These are phyloP conservation scores for Syrmaticus mikado DNA, from an alignment of 2,113 vertebrate species.

Conservation along the genomic window DNA sequence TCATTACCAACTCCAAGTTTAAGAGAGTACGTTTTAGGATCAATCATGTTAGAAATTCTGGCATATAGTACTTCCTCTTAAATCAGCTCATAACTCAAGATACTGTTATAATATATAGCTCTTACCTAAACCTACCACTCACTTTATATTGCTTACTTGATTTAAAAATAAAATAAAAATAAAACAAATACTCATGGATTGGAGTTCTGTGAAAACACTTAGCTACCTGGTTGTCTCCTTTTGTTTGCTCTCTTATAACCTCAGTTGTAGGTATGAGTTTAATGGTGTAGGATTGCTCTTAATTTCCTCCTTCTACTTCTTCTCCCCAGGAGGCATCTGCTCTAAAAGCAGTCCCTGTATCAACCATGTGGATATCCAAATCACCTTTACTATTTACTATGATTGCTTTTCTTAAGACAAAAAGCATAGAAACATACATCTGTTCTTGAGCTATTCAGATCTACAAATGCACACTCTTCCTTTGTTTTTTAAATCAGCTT, in stretches of 20 bases:
- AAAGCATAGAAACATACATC: conserved; percentile 69
- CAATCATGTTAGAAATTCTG: not conserved
- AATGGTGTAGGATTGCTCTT: conserved; percentile 73
- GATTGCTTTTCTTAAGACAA: conserved; percentile 72
- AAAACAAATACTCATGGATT: conserved; percentile 40
- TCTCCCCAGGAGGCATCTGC: conserved; percentile 69
- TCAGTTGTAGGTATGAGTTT: conserved; percentile 39
- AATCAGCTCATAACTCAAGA: not conserved
- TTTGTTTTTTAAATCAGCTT: conserved; percentile 39
- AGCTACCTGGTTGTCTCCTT: conserved; percentile 50
- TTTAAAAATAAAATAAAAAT: not conserved
- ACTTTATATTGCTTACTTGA: conserved; percentile 4
- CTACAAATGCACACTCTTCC: conserved; percentile 14
- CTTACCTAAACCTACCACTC: not conserved
- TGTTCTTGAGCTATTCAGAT: conserved; percentile 52
- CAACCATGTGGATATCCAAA: conserved; percentile 72
- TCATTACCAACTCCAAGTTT: not conserved
- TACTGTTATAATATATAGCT: not conserved
- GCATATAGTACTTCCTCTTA: not conserved
- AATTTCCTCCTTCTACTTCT: conserved; percentile 75
- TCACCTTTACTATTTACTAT: conserved; percentile 58
- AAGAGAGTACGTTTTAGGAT: not conserved
- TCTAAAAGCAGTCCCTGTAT: conserved; percentile 68
- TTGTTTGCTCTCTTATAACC: conserved; percentile 55
- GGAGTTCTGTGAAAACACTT: conserved; percentile 53